These are phyloP conservation scores for Meandrina meandrites DNA, from an alignment of 92 coral and sea anemone genomes.

Conservation along the genomic window DNA sequence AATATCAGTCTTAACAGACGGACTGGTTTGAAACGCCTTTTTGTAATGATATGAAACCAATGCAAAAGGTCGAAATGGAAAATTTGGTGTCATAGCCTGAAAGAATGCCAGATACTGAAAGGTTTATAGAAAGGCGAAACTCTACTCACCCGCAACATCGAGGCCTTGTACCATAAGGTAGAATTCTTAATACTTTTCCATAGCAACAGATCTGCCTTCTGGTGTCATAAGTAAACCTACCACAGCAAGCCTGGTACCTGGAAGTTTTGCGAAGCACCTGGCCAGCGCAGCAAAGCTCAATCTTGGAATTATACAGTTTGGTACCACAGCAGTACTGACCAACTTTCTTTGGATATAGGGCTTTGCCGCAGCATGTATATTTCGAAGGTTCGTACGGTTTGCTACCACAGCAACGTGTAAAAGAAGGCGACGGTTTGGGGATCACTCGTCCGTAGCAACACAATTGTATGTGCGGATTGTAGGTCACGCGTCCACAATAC, in stretches of 20 bases:
- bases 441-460: neutral
- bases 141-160: slow-evolving; percentile 1
- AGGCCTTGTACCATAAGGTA: neutral
- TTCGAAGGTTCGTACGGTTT: neutral
- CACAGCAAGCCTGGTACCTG: neutral
- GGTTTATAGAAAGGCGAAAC: too few relatives aligned
- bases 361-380: neutral
- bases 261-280: neutral
- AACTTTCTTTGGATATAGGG: neutral
- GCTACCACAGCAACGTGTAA: neutral
- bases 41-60: too few relatives aligned
- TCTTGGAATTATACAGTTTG: neutral
- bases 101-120: too few relatives aligned
- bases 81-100: too few relatives aligned
- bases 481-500: neutral
- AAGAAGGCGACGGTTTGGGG: neutral
- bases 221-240: neutral
- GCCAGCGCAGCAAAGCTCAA: neutral
- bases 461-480: neutral
- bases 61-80: too few relatives aligned
- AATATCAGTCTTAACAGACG: too few relatives aligned
- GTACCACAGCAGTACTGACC: slow-evolving; percentile 1
- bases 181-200: neutral
- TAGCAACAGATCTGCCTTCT: neutral
- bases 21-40: too few relatives aligned